Percentiles rank a stretch among this genome's conserved stretches.
Evolutionary conservation across 1,140 invertebrate genomes (phyloP).

Genomic region (Carposina sasakii): DNA sequence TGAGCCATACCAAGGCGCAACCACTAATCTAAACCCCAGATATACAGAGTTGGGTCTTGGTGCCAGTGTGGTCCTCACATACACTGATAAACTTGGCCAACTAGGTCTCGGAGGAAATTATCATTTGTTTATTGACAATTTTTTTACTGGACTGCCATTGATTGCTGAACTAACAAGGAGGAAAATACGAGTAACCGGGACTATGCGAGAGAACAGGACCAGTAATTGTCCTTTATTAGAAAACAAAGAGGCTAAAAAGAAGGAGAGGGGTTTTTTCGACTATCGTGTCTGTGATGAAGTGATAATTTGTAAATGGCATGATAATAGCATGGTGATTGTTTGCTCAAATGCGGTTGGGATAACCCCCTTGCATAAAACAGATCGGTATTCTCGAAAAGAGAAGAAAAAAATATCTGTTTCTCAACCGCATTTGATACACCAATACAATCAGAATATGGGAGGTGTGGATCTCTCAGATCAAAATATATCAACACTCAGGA

Average conservation of each 20-base stretch:
- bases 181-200: conserved; percentile 15
- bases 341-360: conserved; percentile 7
- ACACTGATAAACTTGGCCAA: no score
- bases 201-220: conserved; percentile 16
- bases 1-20: neutral
- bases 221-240: conserved; percentile 11
- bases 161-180: conserved; percentile 15
- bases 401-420: conserved; percentile 24
- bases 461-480: conserved; percentile 26
- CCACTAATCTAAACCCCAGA: no score
- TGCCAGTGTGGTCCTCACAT: neutral
- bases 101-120: no score
- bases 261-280: conserved; percentile 6
- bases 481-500: conserved; percentile 20
- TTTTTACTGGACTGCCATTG: conserved; percentile 19
- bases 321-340: conserved; percentile 25
- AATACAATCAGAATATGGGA: conserved; percentile 29
- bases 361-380: conserved; percentile 17
- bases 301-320: conserved; percentile 25
- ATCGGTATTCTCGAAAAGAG: conserved; percentile 24
- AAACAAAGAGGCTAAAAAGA: conserved; percentile 7
- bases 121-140: conserved; percentile 24
- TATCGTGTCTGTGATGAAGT: conserved; percentile 11
- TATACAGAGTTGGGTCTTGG: neutral
- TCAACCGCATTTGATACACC: conserved; percentile 19